Evolutionary conservation across 2,797 vertebrate species (phyloP).

Genomic region (Anguilla marmorata): DNA sequence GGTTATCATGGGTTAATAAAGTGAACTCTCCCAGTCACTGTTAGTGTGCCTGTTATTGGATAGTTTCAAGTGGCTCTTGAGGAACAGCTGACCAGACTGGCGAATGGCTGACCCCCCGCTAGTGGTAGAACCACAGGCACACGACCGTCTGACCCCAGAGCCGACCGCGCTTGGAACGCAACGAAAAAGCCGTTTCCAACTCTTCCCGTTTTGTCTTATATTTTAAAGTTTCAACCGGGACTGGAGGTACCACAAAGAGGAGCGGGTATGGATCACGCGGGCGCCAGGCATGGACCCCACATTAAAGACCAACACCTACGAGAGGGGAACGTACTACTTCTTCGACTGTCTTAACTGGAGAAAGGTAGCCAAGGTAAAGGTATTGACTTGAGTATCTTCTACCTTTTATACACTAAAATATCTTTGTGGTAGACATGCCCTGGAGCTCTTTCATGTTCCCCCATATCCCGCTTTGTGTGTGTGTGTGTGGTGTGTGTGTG

Average conservation of each 20-base stretch:
- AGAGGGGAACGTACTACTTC: slow-evolving; percentile 99
- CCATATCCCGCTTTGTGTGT: background rate
- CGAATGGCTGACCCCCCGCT: too few species aligned
- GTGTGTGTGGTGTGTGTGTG: background rate
- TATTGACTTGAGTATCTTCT: slow-evolving; percentile 42
- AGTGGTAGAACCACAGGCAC: too few species aligned
- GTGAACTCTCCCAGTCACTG: too few species aligned
- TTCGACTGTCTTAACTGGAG: slow-evolving; percentile 99
- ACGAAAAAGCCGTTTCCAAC: too few species aligned
- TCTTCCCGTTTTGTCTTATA: background rate
- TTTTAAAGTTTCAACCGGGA: slow-evolving; percentile 92
- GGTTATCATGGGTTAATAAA: too few species aligned
- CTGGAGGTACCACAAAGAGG: slow-evolving; percentile 99
- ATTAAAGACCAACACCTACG: slow-evolving; percentile 97
- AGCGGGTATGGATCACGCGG: slow-evolving; percentile 98
- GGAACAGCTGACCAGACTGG: too few species aligned
- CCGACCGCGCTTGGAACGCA: too few species aligned
- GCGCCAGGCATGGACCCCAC: slow-evolving; percentile 98
- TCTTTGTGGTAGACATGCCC: background rate
- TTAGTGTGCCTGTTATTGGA: too few species aligned
- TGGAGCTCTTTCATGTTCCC: background rate
- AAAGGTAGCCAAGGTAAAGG: slow-evolving; percentile 96
- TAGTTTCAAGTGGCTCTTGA: too few species aligned
- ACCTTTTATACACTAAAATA: slow-evolving; percentile 34
- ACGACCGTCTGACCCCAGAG: too few species aligned